Evolutionary conservation across 2,797 vertebrate genomes (phyloP).

Genomic region (Telmatherina bonti): DNA sequence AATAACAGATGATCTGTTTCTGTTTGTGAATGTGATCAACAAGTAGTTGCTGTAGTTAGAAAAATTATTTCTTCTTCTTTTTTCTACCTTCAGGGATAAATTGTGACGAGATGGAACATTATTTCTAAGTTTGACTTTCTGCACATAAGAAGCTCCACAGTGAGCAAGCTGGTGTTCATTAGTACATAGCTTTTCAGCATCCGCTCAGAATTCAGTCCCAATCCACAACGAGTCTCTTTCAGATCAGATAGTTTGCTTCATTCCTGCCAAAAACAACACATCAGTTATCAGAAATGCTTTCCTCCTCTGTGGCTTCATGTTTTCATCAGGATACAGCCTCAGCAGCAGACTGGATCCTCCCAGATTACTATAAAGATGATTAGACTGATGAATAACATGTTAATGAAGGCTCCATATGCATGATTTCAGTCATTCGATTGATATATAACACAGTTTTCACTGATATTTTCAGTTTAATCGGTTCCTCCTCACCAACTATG

Average conservation of each 20-base stretch:
- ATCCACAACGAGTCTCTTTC: neutral
- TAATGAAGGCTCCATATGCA: neutral
- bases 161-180: neutral
- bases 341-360: neutral
- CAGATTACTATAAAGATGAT: neutral
- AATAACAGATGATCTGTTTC: neutral
- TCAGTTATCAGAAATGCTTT: neutral
- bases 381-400: neutral
- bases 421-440: neutral
- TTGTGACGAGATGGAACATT: neutral
- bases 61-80: neutral
- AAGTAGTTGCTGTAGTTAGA: neutral
- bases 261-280: neutral
- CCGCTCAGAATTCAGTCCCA: constrained; percentile 1
- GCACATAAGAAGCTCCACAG: neutral
- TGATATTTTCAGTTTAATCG: neutral
- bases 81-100: neutral
- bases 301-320: neutral
- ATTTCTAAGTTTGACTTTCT: neutral
- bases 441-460: neutral
- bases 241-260: neutral
- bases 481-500: neutral
- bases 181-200: neutral
- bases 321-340: neutral
- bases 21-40: neutral